Evolutionary conservation across 2,797 vertebrate species (phyloP), one percentile per base, ranked within the genome.

Genomic region (Artibeus lituratus): DNA sequence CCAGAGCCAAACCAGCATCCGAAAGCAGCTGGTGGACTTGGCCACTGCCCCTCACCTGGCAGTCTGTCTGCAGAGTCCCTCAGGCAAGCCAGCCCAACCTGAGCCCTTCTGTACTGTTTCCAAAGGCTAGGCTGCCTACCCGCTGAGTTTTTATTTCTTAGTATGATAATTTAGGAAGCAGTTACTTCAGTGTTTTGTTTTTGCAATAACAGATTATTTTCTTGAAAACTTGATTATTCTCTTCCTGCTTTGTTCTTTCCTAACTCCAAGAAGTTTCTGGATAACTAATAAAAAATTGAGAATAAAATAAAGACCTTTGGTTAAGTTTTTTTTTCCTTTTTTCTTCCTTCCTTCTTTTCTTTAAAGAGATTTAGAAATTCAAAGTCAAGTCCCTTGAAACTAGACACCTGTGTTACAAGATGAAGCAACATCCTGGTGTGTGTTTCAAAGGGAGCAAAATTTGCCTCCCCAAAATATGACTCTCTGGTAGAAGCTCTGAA

Each of bases 251-350:
- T 87, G 29, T 10, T 86, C 37, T 7, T 49, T 94, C 82, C 42
- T 24, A 67, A 82, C 11, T 78, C 91, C 26, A 91, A 94, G 22
- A 70, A 19, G 11, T 65, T 77, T 94, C 42, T 65, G n/a, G 85
- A 80, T 83, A 14, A 80, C 74, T 51, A 73, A 85, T 18, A 86
- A 35, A 5, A 62, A 55, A 35, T 82, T 91, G 16, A 80, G 44
- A 70, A n/a, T 70, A 42, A 51, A 81, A 88, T 6, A 18, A 67
- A 69, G 53, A 22, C 8, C 55, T 70, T 18, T 24, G 24, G 10
- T 44, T 39, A 32, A 39, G 12, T 5, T 42, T 22, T 74, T 29
- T 49, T 11, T 72, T 7, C 14, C 18, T 24, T 4, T 22, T 39
- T 35, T 7, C 4, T 32, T 47, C 16, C 2, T 55, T 19, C 6